Evolutionary conservation across 2,888 invertebrate genomes (phyloP), one percentile per base, ranked within the genome.

Genomic region (Nematopogon swammerdamellus): DNA sequence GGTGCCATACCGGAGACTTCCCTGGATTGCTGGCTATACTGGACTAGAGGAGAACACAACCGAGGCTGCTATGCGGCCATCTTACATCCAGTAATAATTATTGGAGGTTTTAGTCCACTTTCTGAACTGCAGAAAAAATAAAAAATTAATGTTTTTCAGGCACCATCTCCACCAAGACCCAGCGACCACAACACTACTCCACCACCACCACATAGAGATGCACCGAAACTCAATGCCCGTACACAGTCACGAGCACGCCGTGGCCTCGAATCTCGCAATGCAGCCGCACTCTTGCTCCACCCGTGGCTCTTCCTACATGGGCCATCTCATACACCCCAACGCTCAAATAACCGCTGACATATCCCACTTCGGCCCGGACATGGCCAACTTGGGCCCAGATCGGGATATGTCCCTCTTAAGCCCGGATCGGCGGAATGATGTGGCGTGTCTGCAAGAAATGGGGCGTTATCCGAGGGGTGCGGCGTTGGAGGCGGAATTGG

Each of bases 141-240:
- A 25, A 25, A 4, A 8, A 25, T 25, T 8, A 25, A 25, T 25
- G 8, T 25, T 25, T 25, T 25, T 25, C 62, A 77, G 77, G 25
- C 77, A 77, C 49, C 79, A 74, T 16, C 64, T 72, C 0, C 72
- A 72, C 45, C 73, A 68, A 53, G 79, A 79, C 53, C 77, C 80
- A 3, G 72, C 79, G 0, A 64, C 81, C 0, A 69, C 76, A 0
- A 80, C 82, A 0, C 59, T 79, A 0, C 75, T 74, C 8, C 74
- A 73, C 19, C 76, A 73, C 52, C 72, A 72, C 56, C 74, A 76
- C 58, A 70, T 76, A 5, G 75, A 75, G 47, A 65, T 65, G 16
- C 74, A 71, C 53, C 58, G 69, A 1, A 66, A 53, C 56, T 63
- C 65, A 1, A 57, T 59, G 48, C 62, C 62, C 47, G 54, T 64